Evolutionary conservation across 2,113 vertebrate genomes (phyloP).

Genomic region (Natator depressus): DNA sequence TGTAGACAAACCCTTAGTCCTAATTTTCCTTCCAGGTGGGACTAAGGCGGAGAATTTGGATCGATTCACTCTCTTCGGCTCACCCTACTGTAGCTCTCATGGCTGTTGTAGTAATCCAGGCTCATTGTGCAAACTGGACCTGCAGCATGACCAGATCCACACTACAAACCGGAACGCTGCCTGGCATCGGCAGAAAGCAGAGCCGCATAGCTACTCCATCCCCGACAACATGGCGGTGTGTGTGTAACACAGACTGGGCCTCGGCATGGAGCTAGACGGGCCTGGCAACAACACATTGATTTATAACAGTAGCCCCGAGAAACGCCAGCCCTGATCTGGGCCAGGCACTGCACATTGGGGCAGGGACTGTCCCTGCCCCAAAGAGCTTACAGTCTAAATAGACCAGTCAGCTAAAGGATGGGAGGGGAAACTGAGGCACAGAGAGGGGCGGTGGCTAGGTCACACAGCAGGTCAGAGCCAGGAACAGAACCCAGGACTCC

Average conservation of each 20-base stretch:
- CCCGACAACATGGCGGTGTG: not conserved
- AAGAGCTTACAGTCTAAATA: not conserved
- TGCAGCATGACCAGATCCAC: not conserved
- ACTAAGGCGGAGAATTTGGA: not conserved
- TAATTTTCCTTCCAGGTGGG: not conserved
- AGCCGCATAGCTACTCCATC: not conserved
- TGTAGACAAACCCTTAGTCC: not conserved
- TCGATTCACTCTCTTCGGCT: no score
- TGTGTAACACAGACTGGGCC: not conserved
- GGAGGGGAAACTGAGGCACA: not conserved
- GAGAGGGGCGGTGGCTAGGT: not conserved
- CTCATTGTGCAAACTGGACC: not conserved
- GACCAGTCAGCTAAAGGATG: not conserved
- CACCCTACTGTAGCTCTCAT: not conserved
- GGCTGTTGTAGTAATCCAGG: not conserved
- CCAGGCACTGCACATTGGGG: not conserved
- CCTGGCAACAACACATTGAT: not conserved
- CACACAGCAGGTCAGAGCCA: not conserved
- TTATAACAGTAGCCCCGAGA: not conserved
- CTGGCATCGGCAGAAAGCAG: fast-evolving
- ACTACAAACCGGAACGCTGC: not conserved
- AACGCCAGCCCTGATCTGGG: not conserved
- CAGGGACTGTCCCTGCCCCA: not conserved
- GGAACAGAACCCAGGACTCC: not conserved
- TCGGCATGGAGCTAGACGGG: not conserved